These are phyloP conservation scores for Meles meles DNA, from an alignment of 2,113 vertebrate genomes.

Conservation along the genomic window DNA sequence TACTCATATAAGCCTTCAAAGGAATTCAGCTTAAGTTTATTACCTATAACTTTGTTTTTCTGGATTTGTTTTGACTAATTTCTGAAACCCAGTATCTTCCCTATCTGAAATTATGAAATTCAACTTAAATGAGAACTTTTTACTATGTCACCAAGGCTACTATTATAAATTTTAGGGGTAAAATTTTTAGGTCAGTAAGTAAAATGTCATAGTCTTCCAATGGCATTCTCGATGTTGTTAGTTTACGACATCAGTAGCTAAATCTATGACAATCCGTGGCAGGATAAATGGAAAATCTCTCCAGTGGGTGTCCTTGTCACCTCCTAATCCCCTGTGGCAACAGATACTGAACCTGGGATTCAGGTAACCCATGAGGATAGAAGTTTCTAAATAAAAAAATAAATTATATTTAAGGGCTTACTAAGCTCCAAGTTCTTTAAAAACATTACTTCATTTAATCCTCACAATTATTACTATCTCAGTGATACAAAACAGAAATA, in stretches of 20 bases:
- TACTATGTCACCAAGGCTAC: not conserved
- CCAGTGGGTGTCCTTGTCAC: not conserved
- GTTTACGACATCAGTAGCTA: not conserved
- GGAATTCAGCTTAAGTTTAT: not conserved
- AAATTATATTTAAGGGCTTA: not conserved
- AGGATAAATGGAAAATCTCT: not conserved
- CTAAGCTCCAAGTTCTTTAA: slow-evolving; percentile 1
- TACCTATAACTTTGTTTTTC: not conserved
- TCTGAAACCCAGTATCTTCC: not conserved
- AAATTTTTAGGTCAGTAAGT: not conserved
- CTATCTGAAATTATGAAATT: not conserved
- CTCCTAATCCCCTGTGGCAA: not conserved
- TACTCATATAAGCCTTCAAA: not conserved
- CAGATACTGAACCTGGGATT: not conserved
- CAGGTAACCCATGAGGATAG: not conserved
- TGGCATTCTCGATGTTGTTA: not conserved
- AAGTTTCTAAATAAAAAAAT: not conserved
- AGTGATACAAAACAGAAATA: not conserved
- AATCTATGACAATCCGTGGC: not conserved
- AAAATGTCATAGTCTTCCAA: not conserved
- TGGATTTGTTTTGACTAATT: not conserved
- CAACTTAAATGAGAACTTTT: not conserved
- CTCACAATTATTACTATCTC: not conserved
- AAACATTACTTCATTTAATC: not conserved
- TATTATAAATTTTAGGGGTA: not conserved